A percentile compares a stretch with the other conserved stretches of the same genome.
phyloP scores from a whole-genome alignment of 2,888 invertebrate species.

The Mythimna loreyi region DNA sequence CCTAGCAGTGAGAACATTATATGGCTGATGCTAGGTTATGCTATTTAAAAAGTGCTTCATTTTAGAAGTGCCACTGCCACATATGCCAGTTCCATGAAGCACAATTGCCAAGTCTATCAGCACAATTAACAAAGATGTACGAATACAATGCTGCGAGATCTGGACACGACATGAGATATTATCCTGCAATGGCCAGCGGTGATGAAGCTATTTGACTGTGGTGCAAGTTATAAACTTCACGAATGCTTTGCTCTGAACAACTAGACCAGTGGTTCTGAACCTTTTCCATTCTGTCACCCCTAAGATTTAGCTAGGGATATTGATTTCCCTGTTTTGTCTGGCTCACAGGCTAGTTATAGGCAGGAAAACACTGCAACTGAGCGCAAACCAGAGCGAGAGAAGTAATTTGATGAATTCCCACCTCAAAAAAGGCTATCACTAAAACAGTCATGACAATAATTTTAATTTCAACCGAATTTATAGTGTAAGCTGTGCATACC shows the following conservation, averaged over 20 bases:
- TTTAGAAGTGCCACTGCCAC: neutral
- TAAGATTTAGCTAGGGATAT: no score
- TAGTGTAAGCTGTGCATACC: no score
- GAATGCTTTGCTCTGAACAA: neutral
- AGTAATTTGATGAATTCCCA: no score
- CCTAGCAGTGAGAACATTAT: no score
- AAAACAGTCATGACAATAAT: no score
- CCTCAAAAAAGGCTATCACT: neutral
- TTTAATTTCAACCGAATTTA: no score
- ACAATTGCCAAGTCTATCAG: conserved; percentile 2
- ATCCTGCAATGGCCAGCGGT: conserved; percentile 32
- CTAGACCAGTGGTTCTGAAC: neutral
- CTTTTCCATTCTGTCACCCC: no score
- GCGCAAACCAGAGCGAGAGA: no score
- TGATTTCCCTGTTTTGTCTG: no score
- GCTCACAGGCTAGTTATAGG: neutral
- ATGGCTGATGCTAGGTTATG: no score
- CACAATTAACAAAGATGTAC: conserved; percentile 15
- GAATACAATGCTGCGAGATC: conserved; percentile 2
- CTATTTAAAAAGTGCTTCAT: no score
- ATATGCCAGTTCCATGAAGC: neutral
- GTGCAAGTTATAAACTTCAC: conserved; percentile 39
- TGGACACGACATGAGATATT: conserved; percentile 32
- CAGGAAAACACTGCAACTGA: no score
- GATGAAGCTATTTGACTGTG: conserved; percentile 54